Base-by-base conservation (phyloP, 2,888 invertebrate genomes). In the Drosophila dives region DNA sequence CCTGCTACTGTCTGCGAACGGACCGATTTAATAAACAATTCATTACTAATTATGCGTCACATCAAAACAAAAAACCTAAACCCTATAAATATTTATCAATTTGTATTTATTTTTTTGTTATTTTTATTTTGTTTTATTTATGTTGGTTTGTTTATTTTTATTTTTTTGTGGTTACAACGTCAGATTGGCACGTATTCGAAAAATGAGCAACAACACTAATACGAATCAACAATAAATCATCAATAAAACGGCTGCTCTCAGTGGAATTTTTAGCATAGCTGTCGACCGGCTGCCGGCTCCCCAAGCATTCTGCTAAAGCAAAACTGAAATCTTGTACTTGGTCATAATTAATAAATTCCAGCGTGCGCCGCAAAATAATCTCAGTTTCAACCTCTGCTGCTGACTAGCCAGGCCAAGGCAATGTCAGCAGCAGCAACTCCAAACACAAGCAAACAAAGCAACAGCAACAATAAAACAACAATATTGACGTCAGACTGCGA, bases 261-360 rank as follows among this genome's bases (percentile, higher is more conserved):
- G 49, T 84, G 84, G 84, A 84, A 84, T 84, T 83, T 86, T 82
- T 82, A 78, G 70, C 80, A 82, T 73, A 75, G 80, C 62, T 74
- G 69, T 64, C 32, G 61, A 62, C 48, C 48, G 72, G 12, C 36
- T 49, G 60, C 36, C 54, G 26, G 26, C 26, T 11, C 45, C 63
- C n/a, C 23, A 15, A 38, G 38, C 32, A 23, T 50, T 65, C 49
- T 69, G 64, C 74, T 62, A 32, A 48, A n/a, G 56, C 45, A 32
- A 49, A 32, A 42, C 56, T 36, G 54, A 75, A 54, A 72, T 64
- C 49, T 63, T 76, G 70, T 73, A 67, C 72, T 64, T 71, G 75
- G 64, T 71, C 77, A 85, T 86, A 87, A 83, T 86, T 87, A 82
- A 87, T 86, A 87, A 87, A 86, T 86, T 86, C 86, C 86, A 86